These are phyloP conservation scores for Eupelmus urozonus DNA, from an alignment of 2,888 invertebrate genomes.

Conservation along the genomic window DNA sequence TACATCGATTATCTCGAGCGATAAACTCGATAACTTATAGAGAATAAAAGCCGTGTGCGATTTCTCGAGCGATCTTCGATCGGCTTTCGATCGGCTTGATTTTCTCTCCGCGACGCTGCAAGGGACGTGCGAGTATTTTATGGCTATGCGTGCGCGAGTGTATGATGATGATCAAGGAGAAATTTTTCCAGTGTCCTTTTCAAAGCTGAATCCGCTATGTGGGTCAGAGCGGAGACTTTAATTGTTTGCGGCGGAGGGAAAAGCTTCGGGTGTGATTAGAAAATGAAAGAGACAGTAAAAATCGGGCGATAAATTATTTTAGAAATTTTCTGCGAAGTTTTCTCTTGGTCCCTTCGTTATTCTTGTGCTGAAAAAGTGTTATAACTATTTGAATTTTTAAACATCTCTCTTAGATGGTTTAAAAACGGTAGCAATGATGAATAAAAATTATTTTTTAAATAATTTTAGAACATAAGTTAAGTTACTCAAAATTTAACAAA, in stretches of 20 bases:
- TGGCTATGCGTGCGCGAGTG: not conserved
- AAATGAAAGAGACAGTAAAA: constrained; percentile 7
- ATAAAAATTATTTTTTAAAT: no score
- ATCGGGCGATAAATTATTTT: constrained; percentile 33
- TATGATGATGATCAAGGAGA: constrained; percentile 33
- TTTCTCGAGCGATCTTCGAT: constrained; percentile 8
- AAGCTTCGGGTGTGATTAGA: constrained; percentile 32
- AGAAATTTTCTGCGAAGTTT: constrained; percentile 27
- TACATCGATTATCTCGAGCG: not conserved
- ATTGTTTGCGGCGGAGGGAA: constrained; percentile 14
- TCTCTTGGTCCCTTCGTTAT: not conserved
- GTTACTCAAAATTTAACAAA: no score
- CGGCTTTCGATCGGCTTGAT: constrained; percentile 16
- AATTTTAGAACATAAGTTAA: no score
- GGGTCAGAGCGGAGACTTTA: constrained; percentile 10
- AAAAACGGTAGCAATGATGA: no score
- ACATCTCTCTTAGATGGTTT: no score
- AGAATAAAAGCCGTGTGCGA: no score
- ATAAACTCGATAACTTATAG: not conserved
- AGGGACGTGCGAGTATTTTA: constrained; percentile 22
- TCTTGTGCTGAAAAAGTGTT: no score
- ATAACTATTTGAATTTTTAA: no score
- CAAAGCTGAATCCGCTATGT: not conserved
- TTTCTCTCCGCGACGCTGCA: constrained; percentile 7
- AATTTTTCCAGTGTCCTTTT: constrained; percentile 13